phyloP scores from a whole-genome alignment of 2,113 vertebrate species.

The Nannospalax galili region DNA sequence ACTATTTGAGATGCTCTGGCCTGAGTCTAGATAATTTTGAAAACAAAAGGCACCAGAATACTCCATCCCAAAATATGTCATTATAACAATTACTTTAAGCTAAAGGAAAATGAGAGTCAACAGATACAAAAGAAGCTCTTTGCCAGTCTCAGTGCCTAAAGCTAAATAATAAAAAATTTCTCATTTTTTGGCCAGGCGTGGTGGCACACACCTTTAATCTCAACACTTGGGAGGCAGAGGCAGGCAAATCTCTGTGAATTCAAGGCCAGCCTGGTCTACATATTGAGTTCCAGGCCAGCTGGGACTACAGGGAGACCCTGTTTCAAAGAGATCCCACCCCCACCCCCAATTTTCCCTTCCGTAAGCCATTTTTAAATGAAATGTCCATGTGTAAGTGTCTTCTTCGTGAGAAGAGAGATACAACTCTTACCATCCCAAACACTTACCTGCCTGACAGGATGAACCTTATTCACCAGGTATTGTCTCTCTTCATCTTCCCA shows the following conservation, averaged over 20 bases:
- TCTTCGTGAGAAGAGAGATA: background rate
- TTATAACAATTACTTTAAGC: background rate
- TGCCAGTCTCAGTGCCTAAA: background rate
- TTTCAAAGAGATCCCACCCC: no score
- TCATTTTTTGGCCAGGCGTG: no score
- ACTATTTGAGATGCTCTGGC: background rate
- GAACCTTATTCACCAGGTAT: background rate
- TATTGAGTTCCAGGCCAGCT: no score
- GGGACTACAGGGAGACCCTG: no score
- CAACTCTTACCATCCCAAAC: background rate
- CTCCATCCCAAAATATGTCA: background rate
- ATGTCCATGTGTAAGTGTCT: background rate
- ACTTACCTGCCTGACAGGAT: background rate
- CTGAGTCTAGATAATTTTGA: background rate
- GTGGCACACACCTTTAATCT: no score
- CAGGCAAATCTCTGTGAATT: no score
- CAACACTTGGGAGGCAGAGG: no score
- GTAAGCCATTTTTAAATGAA: background rate
- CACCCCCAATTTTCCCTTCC: background rate
- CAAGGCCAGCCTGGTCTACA: no score
- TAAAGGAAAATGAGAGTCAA: background rate
- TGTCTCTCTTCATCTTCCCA: background rate
- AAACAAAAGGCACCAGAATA: background rate
- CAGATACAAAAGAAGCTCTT: background rate
- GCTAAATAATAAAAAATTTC: background rate